Evolutionary conservation across 2,113 vertebrate species (phyloP).

Genomic region (Jacana jacana): DNA sequence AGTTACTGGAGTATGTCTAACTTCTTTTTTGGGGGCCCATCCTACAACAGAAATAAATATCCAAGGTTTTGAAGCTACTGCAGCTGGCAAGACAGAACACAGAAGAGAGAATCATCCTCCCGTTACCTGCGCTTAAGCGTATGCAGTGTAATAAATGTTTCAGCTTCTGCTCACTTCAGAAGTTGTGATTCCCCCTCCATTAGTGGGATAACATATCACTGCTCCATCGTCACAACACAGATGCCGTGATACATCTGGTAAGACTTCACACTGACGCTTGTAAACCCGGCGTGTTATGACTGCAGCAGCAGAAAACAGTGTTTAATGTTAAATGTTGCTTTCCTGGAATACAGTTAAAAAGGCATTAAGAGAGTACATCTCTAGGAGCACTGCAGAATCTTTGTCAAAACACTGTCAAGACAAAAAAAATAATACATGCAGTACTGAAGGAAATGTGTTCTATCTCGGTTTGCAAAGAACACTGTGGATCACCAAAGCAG

Average conservation of each 20-base stretch:
- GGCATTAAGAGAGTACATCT: not conserved
- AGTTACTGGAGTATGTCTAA: not conserved
- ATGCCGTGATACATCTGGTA: constrained; percentile 33
- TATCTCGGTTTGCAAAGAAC: not conserved
- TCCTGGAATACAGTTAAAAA: constrained; percentile 7
- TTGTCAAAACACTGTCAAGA: constrained; percentile 44
- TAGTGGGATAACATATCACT: not conserved
- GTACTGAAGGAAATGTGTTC: not conserved
- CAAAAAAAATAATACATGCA: not conserved
- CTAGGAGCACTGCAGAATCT: not conserved
- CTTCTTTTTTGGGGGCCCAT: not conserved
- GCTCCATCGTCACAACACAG: not conserved
- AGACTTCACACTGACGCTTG: not conserved
- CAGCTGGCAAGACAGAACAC: not conserved
- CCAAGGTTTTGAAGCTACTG: not conserved
- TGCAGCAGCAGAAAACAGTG: constrained; percentile 26
- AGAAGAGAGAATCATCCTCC: not conserved
- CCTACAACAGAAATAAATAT: not conserved
- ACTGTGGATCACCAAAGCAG: not conserved
- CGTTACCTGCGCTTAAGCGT: not conserved
- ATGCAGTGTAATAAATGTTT: not conserved
- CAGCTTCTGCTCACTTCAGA: constrained; percentile 11
- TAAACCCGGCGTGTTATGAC: constrained; percentile 23
- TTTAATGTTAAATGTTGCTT: constrained; percentile 18
- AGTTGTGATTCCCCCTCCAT: not conserved